Evolutionary conservation across 2,888 invertebrate genomes (phyloP), one percentile per base, ranked within the genome.

Genomic region (Scaptomyza tumidula): DNA sequence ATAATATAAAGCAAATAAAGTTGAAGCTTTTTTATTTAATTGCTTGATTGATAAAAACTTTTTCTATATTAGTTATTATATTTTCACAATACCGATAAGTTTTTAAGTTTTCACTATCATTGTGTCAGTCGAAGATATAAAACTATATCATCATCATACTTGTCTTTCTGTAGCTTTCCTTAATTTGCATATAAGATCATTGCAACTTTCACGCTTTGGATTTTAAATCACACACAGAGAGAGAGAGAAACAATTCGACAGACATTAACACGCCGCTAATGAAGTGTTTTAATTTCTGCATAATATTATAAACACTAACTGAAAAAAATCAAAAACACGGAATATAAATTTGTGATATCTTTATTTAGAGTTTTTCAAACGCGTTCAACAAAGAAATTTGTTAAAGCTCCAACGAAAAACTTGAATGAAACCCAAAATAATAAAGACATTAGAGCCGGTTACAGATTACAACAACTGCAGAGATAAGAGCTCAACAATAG

Each of bases 241-340:
- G 19, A 19, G 19, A 19, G 19, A 19, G 11, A 52, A 35, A 35
- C 48, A 45, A 58, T 58, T 31, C 44, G 45, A 59, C 46, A 52
- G 45, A 58, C 67, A 80, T 83, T 86, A 86, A 78, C 78, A 80
- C 80, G 43, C 56, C 49, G 57, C 68, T 83, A 83, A 86, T 86
- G 86, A 83, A 78, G 83, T 86, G 83, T 80, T 67, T 86, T 78
- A 71, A 71, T 76, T 76, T 68, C 69, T 39, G 70, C 53, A 85
- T 80, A 82, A 73, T 62, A 67, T 78, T 82, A 60, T 57, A 27
- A 52, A 46, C 71, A 85, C 75, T 69, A 80, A 63, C 49, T 61
- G 61, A 48, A 46, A 45, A 35, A 29, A 7, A 6, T 7, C 7
- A 49, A 24, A 33, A 33, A 33, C 6, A 9, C 6, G 27, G n/a